phyloP scores from a whole-genome alignment of 2,888 invertebrate species.

The Scaptomyza cyrtandrae region DNA sequence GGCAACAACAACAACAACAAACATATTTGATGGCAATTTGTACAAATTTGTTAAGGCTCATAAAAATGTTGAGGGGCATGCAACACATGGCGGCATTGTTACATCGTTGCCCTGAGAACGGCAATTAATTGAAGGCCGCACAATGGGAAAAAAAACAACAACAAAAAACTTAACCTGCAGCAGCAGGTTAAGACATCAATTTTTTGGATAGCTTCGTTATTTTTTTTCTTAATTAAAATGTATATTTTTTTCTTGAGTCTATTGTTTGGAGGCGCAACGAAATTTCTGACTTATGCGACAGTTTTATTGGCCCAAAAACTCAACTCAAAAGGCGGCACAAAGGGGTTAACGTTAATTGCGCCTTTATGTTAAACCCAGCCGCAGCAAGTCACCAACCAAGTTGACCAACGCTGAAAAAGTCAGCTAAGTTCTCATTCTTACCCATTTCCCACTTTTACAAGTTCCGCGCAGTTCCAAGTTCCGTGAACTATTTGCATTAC shows the following conservation, averaged over 20 bases:
- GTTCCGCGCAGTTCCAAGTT: conserved; percentile 53
- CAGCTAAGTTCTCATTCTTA: conserved; percentile 13
- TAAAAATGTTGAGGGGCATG: conserved; percentile 66
- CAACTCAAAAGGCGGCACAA: conserved; percentile 59
- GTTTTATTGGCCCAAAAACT: conserved; percentile 63
- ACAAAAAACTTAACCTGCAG: conserved; percentile 19
- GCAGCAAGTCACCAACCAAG: conserved; percentile 53
- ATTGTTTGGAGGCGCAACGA: conserved; percentile 63
- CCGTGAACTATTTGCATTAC: conserved; percentile 54
- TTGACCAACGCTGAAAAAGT: conserved; percentile 3
- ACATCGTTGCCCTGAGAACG: conserved; percentile 49
- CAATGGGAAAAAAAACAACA: background rate
- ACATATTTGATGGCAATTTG: conserved; percentile 60
- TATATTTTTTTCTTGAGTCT: conserved; percentile 44
- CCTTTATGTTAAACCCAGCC: conserved; percentile 70
- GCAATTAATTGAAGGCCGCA: conserved; percentile 60
- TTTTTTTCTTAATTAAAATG: conserved; percentile 59
- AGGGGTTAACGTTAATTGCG: conserved; percentile 76
- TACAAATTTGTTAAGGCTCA: conserved; percentile 76
- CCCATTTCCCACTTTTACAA: conserved; percentile 41
- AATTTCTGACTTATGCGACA: conserved; percentile 76
- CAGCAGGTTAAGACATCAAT: conserved; percentile 63
- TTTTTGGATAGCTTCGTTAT: conserved; percentile 11
- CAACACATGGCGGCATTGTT: conserved; percentile 64
- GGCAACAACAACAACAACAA: conserved; percentile 13